phyloP scores from a whole-genome alignment of 2,797 vertebrate genomes.

The Momotus momota region DNA sequence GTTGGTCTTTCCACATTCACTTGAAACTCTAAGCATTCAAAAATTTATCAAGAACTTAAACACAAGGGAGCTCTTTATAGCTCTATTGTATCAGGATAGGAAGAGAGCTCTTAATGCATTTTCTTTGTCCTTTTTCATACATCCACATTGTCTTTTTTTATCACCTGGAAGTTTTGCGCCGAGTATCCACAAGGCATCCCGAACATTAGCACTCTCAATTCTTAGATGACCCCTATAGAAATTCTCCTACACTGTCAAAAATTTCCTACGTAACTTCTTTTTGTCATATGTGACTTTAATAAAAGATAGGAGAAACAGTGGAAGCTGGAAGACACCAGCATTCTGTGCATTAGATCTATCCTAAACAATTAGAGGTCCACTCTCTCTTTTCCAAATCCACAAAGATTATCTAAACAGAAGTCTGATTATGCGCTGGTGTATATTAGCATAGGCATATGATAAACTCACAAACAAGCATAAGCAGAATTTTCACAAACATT shows the following conservation, averaged over 20 bases:
- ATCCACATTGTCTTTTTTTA: neutral
- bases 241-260: neutral
- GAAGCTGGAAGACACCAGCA: neutral
- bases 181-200: neutral
- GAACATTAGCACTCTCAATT: neutral
- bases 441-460: neutral
- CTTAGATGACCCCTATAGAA: neutral
- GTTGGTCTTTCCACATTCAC: neutral
- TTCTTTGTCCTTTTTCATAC: neutral
- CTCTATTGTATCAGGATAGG: rapidly evolving
- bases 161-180: neutral
- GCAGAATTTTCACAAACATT: neutral
- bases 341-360: neutral
- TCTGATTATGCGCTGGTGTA: neutral
- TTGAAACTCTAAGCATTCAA: neutral
- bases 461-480: neutral
- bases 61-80: neutral
- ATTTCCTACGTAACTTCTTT: neutral
- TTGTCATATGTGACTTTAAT: neutral
- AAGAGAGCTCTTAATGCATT: neutral
- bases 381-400: neutral
- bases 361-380: neutral
- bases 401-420: neutral
- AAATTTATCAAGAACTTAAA: neutral
- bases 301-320: neutral